These are phyloP conservation scores for Beris morrisii DNA, from an alignment of 2,888 invertebrate genomes.

Conservation along the genomic window DNA sequence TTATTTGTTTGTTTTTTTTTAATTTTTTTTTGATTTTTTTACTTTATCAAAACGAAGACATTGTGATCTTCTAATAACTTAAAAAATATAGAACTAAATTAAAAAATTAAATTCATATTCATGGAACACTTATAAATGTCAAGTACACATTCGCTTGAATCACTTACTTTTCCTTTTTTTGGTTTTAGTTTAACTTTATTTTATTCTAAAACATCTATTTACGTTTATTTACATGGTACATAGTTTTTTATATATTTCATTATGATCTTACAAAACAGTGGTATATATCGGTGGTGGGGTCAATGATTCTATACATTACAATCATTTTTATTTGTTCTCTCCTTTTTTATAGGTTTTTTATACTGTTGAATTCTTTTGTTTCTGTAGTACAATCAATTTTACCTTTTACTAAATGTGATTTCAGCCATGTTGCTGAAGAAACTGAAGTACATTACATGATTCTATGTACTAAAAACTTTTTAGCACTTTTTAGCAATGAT, in stretches of 20 bases:
- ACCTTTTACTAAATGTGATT: too few species aligned
- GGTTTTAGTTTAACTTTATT: conserved; percentile 11
- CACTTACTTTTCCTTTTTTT: background rate
- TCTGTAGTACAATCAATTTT: too few species aligned
- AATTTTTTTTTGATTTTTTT: too few species aligned
- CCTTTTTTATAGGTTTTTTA: background rate
- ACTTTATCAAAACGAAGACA: too few species aligned
- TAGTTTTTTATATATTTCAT: conserved; percentile 4
- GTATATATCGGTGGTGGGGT: conserved; percentile 28
- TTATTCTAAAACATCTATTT: conserved; percentile 23
- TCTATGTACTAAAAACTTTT: too few species aligned
- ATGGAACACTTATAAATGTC: background rate
- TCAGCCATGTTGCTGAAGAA: too few species aligned
- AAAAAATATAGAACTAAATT: too few species aligned
- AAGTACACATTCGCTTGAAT: background rate
- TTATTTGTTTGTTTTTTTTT: too few species aligned
- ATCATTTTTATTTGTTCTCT: background rate
- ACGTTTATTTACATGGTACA: conserved; percentile 23
- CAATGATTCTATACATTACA: background rate
- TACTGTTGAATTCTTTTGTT: too few species aligned
- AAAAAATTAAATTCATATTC: background rate
- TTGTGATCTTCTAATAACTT: too few species aligned
- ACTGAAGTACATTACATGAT: too few species aligned
- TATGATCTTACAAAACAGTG: conserved; percentile 24
- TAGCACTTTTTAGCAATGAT: too few species aligned